Percentiles rank a stretch among this genome's conserved stretches.
phyloP scores from a whole-genome alignment of 1,140 invertebrate genomes.

The Muscidifurax raptorellus region DNA sequence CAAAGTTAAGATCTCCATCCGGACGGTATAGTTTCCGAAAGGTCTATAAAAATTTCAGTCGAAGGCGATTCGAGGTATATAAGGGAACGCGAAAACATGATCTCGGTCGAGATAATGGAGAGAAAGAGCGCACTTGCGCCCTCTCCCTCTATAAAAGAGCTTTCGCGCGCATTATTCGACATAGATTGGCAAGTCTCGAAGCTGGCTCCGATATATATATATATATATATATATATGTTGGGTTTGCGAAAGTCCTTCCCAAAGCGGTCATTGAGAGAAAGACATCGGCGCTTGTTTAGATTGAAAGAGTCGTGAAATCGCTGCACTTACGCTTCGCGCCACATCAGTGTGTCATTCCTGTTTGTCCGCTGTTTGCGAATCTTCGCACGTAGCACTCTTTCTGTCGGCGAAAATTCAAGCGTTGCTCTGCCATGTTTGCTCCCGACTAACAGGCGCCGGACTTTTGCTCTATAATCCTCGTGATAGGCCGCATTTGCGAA shows the following conservation, averaged over 20 bases:
- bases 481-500: conserved; percentile 31
- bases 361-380: background rate
- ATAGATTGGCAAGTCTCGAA: background rate
- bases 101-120: background rate
- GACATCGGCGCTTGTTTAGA: background rate
- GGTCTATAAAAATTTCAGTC: background rate
- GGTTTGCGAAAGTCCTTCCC: too few relatives aligned
- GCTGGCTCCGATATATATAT: too few relatives aligned
- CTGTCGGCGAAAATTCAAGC: background rate
- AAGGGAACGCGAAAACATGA: background rate
- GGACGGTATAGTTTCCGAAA: background rate
- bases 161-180: conserved; percentile 15
- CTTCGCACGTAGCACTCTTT: conserved; percentile 5
- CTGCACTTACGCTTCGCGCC: background rate
- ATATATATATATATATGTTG: too few relatives aligned
- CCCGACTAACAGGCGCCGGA: background rate
- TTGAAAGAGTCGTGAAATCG: background rate
- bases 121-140: too few relatives aligned
- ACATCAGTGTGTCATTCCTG: conserved; percentile 8
- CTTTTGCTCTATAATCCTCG: background rate
- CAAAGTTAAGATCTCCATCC: background rate
- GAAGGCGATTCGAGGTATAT: background rate
- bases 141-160: background rate
- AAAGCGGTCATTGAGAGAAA: background rate
- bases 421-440: background rate